Conservation (phyloP, 2,888 invertebrate genomes). For the Saturnia japonica region DNA sequence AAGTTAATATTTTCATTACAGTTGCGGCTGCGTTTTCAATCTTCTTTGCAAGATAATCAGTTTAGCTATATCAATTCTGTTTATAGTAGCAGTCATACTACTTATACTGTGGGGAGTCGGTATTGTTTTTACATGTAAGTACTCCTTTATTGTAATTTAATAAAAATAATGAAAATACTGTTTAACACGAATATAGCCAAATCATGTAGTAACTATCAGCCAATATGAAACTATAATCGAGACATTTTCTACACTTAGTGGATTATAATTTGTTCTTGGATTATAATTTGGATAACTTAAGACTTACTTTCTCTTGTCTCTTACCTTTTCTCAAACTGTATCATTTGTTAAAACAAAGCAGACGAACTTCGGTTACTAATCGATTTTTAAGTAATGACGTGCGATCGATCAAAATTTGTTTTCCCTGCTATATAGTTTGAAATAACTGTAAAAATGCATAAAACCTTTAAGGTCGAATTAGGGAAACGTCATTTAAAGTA, state of each 20-base stretch:
- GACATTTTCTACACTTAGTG: too few species aligned
- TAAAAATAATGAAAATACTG: too few species aligned
- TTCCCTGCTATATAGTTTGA: too few species aligned
- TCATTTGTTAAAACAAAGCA: too few species aligned
- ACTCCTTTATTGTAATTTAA: not conserved
- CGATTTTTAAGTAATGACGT: too few species aligned
- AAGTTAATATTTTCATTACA: constrained; percentile 32
- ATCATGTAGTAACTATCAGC: not conserved
- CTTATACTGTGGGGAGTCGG: constrained; percentile 65
- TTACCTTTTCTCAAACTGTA: too few species aligned
- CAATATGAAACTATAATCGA: too few species aligned
- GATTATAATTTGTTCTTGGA: too few species aligned
- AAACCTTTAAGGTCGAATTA: not conserved
- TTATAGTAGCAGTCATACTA: constrained; percentile 60
- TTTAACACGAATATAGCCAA: not conserved
- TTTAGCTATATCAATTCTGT: constrained; percentile 55
- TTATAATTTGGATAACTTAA: too few species aligned
- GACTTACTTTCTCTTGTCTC: too few species aligned
- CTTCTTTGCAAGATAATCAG: constrained; percentile 69
- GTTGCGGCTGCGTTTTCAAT: constrained; percentile 63
- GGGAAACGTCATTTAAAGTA: not conserved
- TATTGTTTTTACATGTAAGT: constrained; percentile 45
- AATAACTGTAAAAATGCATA: not conserved
- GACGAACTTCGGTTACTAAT: too few species aligned
- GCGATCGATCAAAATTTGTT: too few species aligned